Conservation (phyloP, 2,113 vertebrate genomes). For the Rhabdomys dilectus region DNA sequence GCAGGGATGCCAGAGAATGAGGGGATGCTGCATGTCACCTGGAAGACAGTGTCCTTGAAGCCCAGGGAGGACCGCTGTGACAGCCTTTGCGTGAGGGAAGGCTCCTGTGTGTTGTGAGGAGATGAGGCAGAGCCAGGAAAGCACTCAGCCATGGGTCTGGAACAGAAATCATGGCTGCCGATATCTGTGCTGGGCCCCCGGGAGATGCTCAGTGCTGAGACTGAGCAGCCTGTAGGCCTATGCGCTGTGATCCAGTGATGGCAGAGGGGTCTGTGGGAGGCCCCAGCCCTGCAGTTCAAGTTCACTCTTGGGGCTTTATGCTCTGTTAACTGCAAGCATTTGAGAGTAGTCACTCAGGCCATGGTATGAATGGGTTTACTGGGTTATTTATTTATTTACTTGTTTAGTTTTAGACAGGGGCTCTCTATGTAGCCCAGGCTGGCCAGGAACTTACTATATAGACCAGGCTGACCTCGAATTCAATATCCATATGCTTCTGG, state of each 20-base stretch:
- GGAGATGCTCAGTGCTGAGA: neutral
- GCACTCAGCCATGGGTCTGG: neutral
- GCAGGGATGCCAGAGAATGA: neutral
- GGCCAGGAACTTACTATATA: neutral
- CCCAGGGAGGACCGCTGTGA: neutral
- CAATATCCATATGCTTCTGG: neutral
- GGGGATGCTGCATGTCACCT: slow-evolving; percentile 32
- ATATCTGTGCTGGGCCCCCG: neutral
- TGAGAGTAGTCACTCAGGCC: neutral
- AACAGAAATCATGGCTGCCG: neutral
- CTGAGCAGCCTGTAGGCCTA: neutral
- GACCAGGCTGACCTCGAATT: neutral
- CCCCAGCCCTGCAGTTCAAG: neutral
- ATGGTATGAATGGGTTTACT: neutral
- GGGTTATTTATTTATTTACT: neutral
- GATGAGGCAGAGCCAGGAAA: neutral
- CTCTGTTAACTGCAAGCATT: neutral
- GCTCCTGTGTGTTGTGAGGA: neutral
- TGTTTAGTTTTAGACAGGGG: neutral
- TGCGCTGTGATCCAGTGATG: fast-evolving
- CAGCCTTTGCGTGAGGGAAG: neutral
- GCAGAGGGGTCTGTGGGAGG: neutral
- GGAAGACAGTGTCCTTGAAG: slow-evolving; percentile 45
- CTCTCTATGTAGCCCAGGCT: neutral
- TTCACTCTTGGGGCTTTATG: neutral